phyloP scores from a whole-genome alignment of 2,113 vertebrate genomes.

The Epinephelus cyanopodus region DNA sequence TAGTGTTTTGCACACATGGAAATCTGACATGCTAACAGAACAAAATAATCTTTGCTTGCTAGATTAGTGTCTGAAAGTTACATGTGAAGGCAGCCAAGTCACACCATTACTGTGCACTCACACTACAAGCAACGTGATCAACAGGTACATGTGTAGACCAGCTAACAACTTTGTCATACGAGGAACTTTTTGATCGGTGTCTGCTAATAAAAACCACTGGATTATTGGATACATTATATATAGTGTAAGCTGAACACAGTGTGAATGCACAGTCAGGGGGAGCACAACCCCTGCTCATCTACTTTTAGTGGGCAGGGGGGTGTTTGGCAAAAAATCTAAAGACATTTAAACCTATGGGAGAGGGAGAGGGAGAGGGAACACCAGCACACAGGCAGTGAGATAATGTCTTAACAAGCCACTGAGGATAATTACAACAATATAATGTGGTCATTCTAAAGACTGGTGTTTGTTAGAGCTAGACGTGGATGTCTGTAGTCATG shows the following conservation, averaged over 20 bases:
- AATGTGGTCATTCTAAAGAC: slow-evolving; percentile 27
- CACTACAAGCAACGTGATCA: background rate
- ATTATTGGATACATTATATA: background rate
- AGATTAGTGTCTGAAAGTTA: slow-evolving; percentile 18
- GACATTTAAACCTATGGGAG: background rate
- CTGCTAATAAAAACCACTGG: background rate
- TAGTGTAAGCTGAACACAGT: background rate
- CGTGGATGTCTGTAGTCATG: slow-evolving; percentile 59
- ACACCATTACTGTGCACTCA: slow-evolving; percentile 22
- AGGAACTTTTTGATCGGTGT: background rate
- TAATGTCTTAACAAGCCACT: slow-evolving; percentile 64
- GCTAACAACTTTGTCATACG: background rate
- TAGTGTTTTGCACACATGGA: slow-evolving; percentile 14
- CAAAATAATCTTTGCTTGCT: slow-evolving; percentile 1
- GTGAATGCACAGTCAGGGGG: slow-evolving; percentile 28
- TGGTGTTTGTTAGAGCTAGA: slow-evolving; percentile 46
- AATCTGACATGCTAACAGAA: slow-evolving; percentile 7
- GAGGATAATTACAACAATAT: slow-evolving; percentile 55
- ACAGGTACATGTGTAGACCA: background rate
- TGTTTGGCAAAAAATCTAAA: slow-evolving; percentile 14
- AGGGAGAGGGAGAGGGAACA: background rate
- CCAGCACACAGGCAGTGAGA: slow-evolving; percentile 46
- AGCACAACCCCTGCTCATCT: background rate
- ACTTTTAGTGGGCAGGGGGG: background rate
- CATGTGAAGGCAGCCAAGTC: slow-evolving; percentile 9